Evolutionary conservation across 2,113 vertebrate genomes (phyloP).

Genomic region (Puffinus mauretanicus): DNA sequence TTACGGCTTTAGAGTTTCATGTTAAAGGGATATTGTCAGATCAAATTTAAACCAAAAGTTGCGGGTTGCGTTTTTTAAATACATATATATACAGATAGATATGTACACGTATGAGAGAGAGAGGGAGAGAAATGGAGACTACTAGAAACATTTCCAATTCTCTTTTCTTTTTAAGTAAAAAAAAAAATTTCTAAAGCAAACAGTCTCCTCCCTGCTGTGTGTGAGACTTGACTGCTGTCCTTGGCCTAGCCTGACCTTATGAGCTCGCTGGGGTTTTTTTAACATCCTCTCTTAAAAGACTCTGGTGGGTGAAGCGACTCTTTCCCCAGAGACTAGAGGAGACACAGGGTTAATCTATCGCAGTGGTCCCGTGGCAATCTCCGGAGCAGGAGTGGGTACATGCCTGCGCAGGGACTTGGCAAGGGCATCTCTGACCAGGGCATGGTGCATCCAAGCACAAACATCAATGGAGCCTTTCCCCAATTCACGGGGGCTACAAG

Average conservation of each 20-base stretch:
- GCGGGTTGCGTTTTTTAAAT: background rate
- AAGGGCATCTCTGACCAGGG: background rate
- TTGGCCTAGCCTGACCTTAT: background rate
- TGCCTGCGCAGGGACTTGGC: background rate
- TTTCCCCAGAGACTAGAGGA: background rate
- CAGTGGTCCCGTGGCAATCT: fast-evolving
- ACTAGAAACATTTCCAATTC: conserved; percentile 15
- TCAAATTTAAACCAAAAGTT: conserved; percentile 61
- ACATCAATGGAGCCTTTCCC: background rate
- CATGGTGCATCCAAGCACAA: background rate
- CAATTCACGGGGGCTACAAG: fast-evolving
- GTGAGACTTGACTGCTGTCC: background rate
- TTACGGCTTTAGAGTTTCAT: conserved; percentile 57
- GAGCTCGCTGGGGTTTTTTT: background rate
- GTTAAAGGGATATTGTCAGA: conserved; percentile 65
- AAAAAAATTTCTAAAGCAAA: conserved; percentile 18
- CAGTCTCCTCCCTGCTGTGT: background rate
- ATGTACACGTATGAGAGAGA: background rate
- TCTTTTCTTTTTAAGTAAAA: background rate
- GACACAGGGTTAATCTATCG: background rate
- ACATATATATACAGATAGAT: background rate
- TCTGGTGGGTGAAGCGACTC: background rate
- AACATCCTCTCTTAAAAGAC: background rate
- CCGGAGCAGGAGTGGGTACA: background rate
- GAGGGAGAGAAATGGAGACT: conserved; percentile 1